Conservation (phyloP, 1,140 invertebrate species). For the Ceratoteleas bidentatus region DNA sequence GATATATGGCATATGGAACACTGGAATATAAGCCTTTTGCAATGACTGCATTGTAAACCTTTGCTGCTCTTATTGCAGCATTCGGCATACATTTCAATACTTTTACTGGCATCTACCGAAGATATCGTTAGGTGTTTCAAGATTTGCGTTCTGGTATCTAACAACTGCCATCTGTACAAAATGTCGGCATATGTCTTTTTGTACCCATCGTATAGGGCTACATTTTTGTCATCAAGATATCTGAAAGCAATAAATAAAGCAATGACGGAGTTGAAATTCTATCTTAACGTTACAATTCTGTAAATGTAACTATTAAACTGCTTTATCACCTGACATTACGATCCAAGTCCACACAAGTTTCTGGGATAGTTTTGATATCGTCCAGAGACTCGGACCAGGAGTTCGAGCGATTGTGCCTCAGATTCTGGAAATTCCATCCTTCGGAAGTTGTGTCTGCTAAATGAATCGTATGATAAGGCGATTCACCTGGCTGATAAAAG, state of each 20-base stretch:
- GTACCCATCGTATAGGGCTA: conserved; percentile 90
- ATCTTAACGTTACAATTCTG: too few relatives aligned
- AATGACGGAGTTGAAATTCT: too few relatives aligned
- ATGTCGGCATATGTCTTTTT: conserved; percentile 94
- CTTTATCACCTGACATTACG: conserved; percentile 74
- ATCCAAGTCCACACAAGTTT: conserved; percentile 69
- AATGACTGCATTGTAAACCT: conserved; percentile 85
- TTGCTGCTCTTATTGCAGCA: conserved; percentile 86
- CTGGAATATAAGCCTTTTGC: conserved; percentile 87
- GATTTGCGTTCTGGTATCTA: conserved; percentile 90
- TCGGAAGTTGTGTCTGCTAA: conserved; percentile 90
- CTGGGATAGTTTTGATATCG: conserved; percentile 82
- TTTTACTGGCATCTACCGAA: conserved; percentile 83
- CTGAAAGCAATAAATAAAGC: conserved; percentile 59
- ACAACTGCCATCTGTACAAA: conserved; percentile 90
- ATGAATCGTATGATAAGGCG: conserved; percentile 95
- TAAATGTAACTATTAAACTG: neutral
- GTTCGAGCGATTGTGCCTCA: conserved; percentile 90
- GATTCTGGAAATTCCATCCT: conserved; percentile 86
- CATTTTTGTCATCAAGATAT: conserved; percentile 82
- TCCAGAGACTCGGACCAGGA: conserved; percentile 94
- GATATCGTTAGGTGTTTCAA: conserved; percentile 87
- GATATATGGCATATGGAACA: too few relatives aligned
- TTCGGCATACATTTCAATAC: conserved; percentile 89
- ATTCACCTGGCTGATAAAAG: conserved; percentile 85